These are phyloP conservation scores for Octodon degus DNA, from an alignment of 2,113 vertebrate genomes.

Conservation along the genomic window DNA sequence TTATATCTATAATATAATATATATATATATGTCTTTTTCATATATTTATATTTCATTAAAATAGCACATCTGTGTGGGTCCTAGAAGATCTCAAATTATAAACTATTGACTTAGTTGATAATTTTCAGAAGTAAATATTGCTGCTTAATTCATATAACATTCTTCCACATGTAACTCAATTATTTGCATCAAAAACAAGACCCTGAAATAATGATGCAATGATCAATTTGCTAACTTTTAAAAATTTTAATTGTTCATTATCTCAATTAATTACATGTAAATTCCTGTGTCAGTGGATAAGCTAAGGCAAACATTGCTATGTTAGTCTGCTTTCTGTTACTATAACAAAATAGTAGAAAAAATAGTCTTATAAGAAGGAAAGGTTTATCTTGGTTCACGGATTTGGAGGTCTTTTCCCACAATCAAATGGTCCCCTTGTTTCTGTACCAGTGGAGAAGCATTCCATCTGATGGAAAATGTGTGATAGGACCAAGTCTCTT, in stretches of 20 bases:
- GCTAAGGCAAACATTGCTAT: conserved; percentile 1
- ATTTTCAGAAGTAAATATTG: conserved; percentile 27
- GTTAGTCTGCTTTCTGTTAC: background rate
- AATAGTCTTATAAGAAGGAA: background rate
- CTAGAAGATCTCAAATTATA: background rate
- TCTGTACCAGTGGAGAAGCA: background rate
- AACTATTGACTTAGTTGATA: background rate
- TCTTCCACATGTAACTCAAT: conserved; percentile 9
- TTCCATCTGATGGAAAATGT: background rate
- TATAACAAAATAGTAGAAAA: background rate
- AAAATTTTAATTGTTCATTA: conserved; percentile 54
- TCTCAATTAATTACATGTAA: conserved; percentile 42
- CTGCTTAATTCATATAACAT: background rate
- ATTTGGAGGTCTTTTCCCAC: background rate
- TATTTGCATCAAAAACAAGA: background rate
- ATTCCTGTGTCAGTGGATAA: conserved; percentile 24
- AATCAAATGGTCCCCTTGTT: background rate
- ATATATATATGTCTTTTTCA: background rate
- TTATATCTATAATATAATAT: background rate
- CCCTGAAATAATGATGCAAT: conserved; percentile 54
- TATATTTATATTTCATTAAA: background rate
- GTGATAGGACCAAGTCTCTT: background rate
- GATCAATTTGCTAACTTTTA: conserved; percentile 54
- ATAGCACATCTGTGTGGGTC: background rate
- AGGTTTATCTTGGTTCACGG: background rate